Evolutionary conservation across 2,113 vertebrate species (phyloP).

Genomic region (Muntiacus reevesi): DNA sequence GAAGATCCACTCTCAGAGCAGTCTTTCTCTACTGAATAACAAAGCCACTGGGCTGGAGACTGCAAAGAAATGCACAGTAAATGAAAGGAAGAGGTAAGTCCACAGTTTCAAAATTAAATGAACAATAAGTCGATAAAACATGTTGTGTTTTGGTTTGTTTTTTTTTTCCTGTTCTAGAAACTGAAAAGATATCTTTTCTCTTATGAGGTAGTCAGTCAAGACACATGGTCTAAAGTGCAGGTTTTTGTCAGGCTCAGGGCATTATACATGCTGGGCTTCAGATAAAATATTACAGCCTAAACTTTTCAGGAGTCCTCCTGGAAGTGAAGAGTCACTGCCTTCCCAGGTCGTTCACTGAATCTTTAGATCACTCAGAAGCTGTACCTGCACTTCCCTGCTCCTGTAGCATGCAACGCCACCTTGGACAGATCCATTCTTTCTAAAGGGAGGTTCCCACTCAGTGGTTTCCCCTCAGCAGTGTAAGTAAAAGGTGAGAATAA

Average conservation of each 20-base stretch:
- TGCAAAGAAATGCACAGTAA: background rate
- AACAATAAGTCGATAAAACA: background rate
- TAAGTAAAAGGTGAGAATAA: background rate
- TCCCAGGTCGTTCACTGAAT: background rate
- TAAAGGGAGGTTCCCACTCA: background rate
- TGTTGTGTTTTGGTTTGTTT: background rate
- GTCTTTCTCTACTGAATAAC: background rate
- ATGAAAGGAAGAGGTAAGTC: background rate
- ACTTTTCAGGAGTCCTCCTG: background rate
- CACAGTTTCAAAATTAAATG: background rate
- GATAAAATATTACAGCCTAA: background rate
- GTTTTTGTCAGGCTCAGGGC: background rate
- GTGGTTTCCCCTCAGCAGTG: background rate
- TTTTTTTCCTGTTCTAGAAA: background rate
- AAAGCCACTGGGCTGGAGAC: background rate
- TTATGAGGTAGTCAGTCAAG: background rate
- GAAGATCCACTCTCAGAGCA: background rate
- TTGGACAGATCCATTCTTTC: background rate
- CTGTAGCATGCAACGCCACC: background rate
- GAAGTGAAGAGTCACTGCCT: background rate
- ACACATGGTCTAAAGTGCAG: too few relatives aligned
- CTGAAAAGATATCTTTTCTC: background rate
- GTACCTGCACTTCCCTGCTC: background rate
- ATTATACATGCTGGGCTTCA: background rate
- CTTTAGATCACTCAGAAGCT: background rate